Conservation (phyloP, 2,113 vertebrate species). For the Chaetorhynchus papuensis region DNA sequence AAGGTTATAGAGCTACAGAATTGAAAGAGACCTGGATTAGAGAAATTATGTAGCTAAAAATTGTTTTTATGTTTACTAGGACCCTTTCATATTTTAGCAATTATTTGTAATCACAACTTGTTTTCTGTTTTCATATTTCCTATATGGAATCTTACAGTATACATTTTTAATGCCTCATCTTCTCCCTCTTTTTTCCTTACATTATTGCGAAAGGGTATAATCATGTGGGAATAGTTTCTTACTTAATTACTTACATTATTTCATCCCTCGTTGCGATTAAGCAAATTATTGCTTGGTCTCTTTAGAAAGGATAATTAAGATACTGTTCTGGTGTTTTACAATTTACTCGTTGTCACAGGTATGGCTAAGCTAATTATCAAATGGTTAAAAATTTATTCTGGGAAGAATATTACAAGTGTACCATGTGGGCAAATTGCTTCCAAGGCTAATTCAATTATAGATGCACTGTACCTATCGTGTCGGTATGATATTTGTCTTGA, state of each 20-base stretch:
- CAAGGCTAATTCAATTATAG: conserved; percentile 11
- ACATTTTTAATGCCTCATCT: background rate
- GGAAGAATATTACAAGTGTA: conserved; percentile 1
- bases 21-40: background rate
- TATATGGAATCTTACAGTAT: background rate
- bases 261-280: conserved; percentile 61
- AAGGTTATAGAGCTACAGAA: background rate
- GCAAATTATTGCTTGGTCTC: conserved; percentile 54
- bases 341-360: conserved; percentile 66
- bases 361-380: conserved; percentile 63
- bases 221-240: conserved; percentile 56
- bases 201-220: background rate
- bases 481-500: background rate
- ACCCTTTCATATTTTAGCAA: background rate
- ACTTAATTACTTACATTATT: conserved; percentile 63
- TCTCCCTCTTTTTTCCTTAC: background rate
- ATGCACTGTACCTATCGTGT: background rate
- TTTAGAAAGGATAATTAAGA: conserved; percentile 69
- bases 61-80: background rate
- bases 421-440: background rate
- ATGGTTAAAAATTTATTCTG: conserved; percentile 63
- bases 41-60: background rate
- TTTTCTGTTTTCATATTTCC: background rate
- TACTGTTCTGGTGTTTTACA: conserved; percentile 53
- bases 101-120: background rate